phyloP scores from a whole-genome alignment of 2,888 invertebrate genomes.

The Brenthis ino region DNA sequence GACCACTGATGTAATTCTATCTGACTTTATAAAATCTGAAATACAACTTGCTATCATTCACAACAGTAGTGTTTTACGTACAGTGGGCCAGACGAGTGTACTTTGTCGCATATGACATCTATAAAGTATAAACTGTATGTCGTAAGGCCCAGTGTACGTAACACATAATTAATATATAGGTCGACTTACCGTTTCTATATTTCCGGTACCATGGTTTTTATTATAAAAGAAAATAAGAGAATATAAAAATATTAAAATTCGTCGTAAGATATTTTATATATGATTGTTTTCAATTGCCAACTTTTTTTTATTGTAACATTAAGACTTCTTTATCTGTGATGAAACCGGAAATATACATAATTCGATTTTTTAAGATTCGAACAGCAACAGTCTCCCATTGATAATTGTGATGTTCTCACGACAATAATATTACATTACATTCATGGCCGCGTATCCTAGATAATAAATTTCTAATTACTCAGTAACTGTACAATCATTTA shows the following conservation, averaged over 20 bases:
- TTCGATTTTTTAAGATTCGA: constrained; percentile 1
- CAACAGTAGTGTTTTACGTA: constrained; percentile 45
- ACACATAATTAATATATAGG: constrained; percentile 27
- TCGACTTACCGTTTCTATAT: constrained; percentile 9
- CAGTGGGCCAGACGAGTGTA: constrained; percentile 33
- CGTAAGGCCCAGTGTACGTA: constrained; percentile 38
- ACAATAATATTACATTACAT: constrained; percentile 61
- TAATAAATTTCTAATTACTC: constrained; percentile 58
- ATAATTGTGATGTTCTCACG: constrained; percentile 67
- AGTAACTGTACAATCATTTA: constrained; percentile 71
- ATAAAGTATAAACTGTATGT: constrained; percentile 1
- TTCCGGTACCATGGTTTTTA: constrained; percentile 33
- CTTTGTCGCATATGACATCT: constrained; percentile 12
- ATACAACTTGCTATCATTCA: constrained; percentile 59
- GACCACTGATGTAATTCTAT: constrained; percentile 73
- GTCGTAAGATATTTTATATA: constrained; percentile 4
- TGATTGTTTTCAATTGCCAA: background rate
- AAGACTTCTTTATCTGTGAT: background rate
- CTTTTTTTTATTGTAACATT: constrained; percentile 7
- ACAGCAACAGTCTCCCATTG: constrained; percentile 59
- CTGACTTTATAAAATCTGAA: constrained; percentile 70
- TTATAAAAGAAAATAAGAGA: constrained; percentile 46
- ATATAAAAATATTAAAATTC: constrained; percentile 18
- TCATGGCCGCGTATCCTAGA: constrained; percentile 70
- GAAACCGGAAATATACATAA: constrained; percentile 15